Base-by-base conservation (phyloP, 2,888 invertebrate species). In the Drosophila pegasa region DNA sequence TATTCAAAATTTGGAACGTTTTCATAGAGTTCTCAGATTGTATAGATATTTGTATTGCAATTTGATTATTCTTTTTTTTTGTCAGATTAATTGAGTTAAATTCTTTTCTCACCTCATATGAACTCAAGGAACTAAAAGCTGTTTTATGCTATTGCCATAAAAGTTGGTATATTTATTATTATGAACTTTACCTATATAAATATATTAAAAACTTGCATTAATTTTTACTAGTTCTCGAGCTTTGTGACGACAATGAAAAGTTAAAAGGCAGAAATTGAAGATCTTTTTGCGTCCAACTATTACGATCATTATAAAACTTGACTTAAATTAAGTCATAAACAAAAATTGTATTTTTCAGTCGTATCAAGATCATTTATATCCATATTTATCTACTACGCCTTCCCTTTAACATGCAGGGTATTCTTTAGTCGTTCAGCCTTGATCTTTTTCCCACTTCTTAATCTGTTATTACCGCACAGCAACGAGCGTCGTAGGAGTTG, bases 401-500 rank as follows among this genome's bases (percentile, higher is more conserved):
- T 4, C n/a, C 22, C n/a, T 7, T 3, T 7, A 2, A 33, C n/a
- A 29, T 20, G 16, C 38, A 38, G 48, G 31, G 55, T 56, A 56
- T 45, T 9, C 0, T 5, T 3, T 7, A 16, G 55, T 56, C 48
- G 48, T 8, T 22, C 55, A 31, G 1, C 27, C 10, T 25, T 25
- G 8, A 10, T 2, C 16, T 9, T 10, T 2, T 12, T n/a, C 14
- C 35, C 16, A 25, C 18, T 45, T 38, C 56, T 55, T 50, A 35
- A 40, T 41, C 41, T 63, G 59, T 48, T 43, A 58, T 50, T 50
- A 35, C 47, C 29, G 16, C 52, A 59, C 48, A 18, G 18, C 51
- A 52, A 48, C 51, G 40, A n/a, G 20, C 35, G 48, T 54, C 51
- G 74, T 78, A 56, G 74, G 78, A 73, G 78, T 65, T 51, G 58